Evolutionary conservation across 1,140 invertebrate species (phyloP), one percentile per base, ranked within the genome.

Genomic region (Caenorhabditis latens): DNA sequence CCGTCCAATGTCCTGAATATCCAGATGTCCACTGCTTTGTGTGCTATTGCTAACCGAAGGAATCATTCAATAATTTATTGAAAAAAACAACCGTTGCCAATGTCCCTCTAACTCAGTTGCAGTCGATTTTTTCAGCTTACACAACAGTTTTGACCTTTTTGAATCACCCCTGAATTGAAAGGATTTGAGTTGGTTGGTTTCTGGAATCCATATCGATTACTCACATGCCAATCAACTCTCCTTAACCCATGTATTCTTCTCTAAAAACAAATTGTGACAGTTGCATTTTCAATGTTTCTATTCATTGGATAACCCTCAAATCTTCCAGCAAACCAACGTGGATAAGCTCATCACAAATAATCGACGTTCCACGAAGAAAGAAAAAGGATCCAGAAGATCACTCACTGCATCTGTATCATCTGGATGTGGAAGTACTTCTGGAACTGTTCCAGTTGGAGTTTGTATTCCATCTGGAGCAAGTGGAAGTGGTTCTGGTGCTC

Each of bases 331-430:
- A 93, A 94, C 95, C n/a, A 95, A 96, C 42, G 96, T 99, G 83
- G 97, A 99, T 93, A 98, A 98, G 93, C 94, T 98, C 86, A 95
- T 97, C 5, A 91, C 92, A 2, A 89, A 92, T 55, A 89, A 88
- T 21, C 89, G 85, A 11, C 89, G 89, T 42, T 84, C 86, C 82
- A 91, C 92, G 14, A 91, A 90, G 85, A 90, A 91, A 48, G 63
- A 75, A 48, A 87, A 87, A 63, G 86, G 83, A 19, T 86, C 79
- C 5, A 53, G 86, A n/a, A 50, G 67, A 53, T 85, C 84, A 21
- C 46, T 79, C 19, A 79, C 71, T 16, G 46, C 71, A 8, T 79
- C 71, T 53, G 71, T 79, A 4, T 79, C 71, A 21, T 79, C 71
- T 79, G 71, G 71, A 50, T 79, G 71, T 79, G 71, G 71, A 50